These are phyloP conservation scores for Phortica okadai DNA, from an alignment of 2,888 invertebrate genomes.

Conservation along the genomic window DNA sequence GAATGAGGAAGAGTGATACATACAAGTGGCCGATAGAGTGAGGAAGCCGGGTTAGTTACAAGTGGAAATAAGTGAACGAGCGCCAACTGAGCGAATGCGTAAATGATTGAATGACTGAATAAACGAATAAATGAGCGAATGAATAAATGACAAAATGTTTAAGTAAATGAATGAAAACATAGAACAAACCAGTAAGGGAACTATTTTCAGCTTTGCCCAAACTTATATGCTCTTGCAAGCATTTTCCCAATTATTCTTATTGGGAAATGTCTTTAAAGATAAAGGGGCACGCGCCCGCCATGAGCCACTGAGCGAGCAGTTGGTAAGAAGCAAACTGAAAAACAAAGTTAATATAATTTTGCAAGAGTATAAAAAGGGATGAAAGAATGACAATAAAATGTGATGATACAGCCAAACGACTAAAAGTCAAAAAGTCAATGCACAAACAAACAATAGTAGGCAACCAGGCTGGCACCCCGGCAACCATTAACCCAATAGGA, in stretches of 20 bases:
- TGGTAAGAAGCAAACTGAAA: no score
- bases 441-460: no score
- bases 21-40: neutral
- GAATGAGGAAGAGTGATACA: neutral
- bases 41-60: neutral
- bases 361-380: no score
- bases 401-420: no score
- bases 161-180: neutral
- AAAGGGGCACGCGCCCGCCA: no score
- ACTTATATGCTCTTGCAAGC: neutral
- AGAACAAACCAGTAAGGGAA: neutral
- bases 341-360: no score
- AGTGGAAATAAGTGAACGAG: neutral
- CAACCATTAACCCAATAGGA: neutral
- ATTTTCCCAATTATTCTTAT: no score
- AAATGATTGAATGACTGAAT: conserved; percentile 14
- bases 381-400: no score
- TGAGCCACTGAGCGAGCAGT: no score
- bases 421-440: no score
- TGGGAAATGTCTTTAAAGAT: no score
- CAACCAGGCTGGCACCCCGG: no score
- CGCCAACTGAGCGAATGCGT: neutral
- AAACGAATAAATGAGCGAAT: neutral
- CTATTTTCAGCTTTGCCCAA: neutral
- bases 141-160: neutral